Percentiles rank a stretch among this genome's conserved stretches.
These are phyloP conservation scores for Girardinichthys multiradiatus DNA, from an alignment of 2,113 vertebrate species.

Conservation along the genomic window DNA sequence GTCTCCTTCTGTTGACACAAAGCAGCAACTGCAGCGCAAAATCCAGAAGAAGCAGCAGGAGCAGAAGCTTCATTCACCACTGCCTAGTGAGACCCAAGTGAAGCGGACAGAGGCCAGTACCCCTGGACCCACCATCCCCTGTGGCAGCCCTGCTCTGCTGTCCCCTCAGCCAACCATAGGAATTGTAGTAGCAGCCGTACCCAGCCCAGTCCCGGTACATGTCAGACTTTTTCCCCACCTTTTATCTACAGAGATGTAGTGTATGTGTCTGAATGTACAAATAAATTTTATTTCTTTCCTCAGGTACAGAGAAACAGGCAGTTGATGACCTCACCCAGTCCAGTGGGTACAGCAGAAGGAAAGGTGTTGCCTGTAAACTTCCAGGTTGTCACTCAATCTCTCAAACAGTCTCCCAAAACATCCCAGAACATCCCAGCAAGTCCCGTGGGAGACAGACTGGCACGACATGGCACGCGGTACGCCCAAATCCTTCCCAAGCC, in stretches of 20 bases:
- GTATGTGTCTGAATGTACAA: conserved; percentile 41
- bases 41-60: conserved; percentile 99
- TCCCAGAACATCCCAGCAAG: conserved; percentile 93
- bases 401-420: conserved; percentile 95
- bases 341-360: conserved; percentile 88
- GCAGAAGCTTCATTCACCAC: conserved; percentile 95
- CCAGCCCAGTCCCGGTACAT: conserved; percentile 94
- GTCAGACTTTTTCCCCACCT: neutral
- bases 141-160: conserved; percentile 93
- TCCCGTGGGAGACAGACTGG: conserved; percentile 93
- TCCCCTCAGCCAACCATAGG: conserved; percentile 97
- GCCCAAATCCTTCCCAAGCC: conserved; percentile 97
- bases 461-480: conserved; percentile 88
- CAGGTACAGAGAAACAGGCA: conserved; percentile 94
- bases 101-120: conserved; percentile 87
- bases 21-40: conserved; percentile 98
- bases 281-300: conserved; percentile 78
- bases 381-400: conserved; percentile 93
- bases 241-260: neutral
- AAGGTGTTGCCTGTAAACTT: conserved; percentile 97
- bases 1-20: conserved; percentile 93
- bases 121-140: conserved; percentile 85
- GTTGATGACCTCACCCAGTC: conserved; percentile 95
- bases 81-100: conserved; percentile 87
- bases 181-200: conserved; percentile 95